Percentiles rank a stretch among this genome's conserved stretches.
These are phyloP conservation scores for Dicyrtoma fusca DNA, from an alignment of 2,888 invertebrate genomes.

Conservation along the genomic window DNA sequence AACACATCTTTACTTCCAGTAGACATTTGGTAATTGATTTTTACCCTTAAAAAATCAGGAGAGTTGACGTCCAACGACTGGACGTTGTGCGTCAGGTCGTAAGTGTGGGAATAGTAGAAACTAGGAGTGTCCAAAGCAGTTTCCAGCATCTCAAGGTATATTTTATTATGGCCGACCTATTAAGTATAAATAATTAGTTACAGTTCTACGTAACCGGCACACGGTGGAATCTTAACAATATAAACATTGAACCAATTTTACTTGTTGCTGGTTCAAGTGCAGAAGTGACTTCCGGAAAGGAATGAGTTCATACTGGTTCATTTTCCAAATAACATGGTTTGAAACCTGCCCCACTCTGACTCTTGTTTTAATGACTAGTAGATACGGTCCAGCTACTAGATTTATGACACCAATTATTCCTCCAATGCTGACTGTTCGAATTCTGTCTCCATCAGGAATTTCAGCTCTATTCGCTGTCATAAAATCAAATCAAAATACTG, in stretches of 20 bases:
- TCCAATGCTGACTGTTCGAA: conserved; percentile 67
- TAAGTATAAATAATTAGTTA: conserved; percentile 11
- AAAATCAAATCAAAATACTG: conserved; percentile 55
- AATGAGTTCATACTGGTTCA: conserved; percentile 79
- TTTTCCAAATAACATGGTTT: conserved; percentile 76
- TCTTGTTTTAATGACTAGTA: conserved; percentile 85
- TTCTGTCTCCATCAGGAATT: conserved; percentile 68
- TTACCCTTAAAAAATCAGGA: conserved; percentile 76
- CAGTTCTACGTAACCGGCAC: too few relatives aligned
- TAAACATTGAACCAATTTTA: too few relatives aligned
- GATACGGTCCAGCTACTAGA: conserved; percentile 81
- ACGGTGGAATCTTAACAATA: too few relatives aligned
- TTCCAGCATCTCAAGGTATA: conserved; percentile 83
- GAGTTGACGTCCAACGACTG: conserved; percentile 84
- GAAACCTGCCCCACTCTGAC: conserved; percentile 72
- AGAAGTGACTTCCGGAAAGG: conserved; percentile 82
- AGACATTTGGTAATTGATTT: neutral
- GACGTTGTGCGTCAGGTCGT: conserved; percentile 89
- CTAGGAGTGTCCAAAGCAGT: conserved; percentile 79
- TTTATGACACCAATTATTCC: conserved; percentile 86
- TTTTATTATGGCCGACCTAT: conserved; percentile 65
- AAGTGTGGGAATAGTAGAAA: conserved; percentile 92
- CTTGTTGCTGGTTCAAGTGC: conserved; percentile 82
- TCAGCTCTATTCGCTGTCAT: conserved; percentile 65
- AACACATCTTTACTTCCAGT: neutral